Conservation (phyloP, 2,113 vertebrate genomes). For the Cygnus buccinator region DNA sequence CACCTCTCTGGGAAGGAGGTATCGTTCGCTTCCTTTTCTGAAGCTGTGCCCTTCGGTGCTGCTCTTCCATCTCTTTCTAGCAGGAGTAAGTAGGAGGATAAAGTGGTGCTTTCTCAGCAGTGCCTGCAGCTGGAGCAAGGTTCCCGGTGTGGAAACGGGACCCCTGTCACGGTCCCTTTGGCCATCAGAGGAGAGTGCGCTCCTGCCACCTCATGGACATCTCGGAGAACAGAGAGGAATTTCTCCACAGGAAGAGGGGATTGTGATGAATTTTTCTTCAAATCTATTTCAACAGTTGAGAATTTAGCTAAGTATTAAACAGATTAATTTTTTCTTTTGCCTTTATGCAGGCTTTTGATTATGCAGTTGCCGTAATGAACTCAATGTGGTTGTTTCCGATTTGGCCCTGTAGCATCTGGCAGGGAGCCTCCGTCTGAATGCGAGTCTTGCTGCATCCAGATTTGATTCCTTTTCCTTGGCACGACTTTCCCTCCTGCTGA, state of each 20-base stretch:
- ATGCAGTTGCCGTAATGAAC: constrained; percentile 72
- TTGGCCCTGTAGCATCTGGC: constrained; percentile 77
- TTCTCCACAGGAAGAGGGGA: constrained; percentile 59
- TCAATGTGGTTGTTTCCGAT: constrained; percentile 80
- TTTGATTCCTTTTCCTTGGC: constrained; percentile 79
- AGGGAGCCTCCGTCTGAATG: constrained; percentile 54
- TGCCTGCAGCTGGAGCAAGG: neutral
- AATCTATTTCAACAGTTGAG: constrained; percentile 71
- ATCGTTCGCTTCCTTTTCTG: neutral
- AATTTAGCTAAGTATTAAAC: constrained; percentile 74
- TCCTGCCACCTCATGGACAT: constrained; percentile 76
- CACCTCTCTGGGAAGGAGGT: neutral
- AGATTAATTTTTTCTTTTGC: constrained; percentile 62
- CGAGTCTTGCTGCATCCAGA: constrained; percentile 71
- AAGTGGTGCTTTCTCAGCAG: neutral
- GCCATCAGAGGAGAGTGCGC: neutral
- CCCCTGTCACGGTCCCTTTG: rapidly evolving
- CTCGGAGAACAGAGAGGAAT: constrained; percentile 39
- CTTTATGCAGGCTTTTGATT: constrained; percentile 76
- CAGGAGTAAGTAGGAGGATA: neutral
- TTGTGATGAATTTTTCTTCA: constrained; percentile 71
- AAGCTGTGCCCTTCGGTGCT: neutral
- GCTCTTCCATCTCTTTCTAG: neutral
- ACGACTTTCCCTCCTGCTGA: constrained; percentile 73
- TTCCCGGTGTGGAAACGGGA: rapidly evolving